phyloP scores from a whole-genome alignment of 2,113 vertebrate species.

The Pogonocichla stellata region DNA sequence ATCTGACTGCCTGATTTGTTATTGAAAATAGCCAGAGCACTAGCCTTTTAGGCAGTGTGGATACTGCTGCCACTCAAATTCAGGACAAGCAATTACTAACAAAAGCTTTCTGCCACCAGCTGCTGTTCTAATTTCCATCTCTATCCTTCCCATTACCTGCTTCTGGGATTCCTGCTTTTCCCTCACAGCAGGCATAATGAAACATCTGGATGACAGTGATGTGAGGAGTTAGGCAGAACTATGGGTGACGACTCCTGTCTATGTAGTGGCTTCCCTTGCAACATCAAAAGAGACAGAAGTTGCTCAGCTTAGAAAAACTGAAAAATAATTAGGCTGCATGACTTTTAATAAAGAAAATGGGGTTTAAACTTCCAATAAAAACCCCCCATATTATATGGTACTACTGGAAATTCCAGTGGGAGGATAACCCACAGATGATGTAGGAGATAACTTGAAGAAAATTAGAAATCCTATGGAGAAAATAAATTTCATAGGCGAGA shows the following conservation, averaged over 20 bases:
- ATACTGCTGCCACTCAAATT: not conserved
- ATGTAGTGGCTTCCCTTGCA: not conserved
- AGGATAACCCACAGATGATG: not conserved
- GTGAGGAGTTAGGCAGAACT: not conserved
- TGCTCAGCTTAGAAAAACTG: not conserved
- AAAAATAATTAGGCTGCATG: not conserved
- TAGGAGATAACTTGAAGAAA: not conserved
- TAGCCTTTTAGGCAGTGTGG: not conserved
- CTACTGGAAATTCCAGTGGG: not conserved
- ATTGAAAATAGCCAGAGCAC: not conserved
- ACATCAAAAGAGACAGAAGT: not conserved
- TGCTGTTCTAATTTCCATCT: not conserved
- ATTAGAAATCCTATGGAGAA: not conserved
- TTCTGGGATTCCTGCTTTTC: not conserved
- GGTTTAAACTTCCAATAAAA: not conserved
- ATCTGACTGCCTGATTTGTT: not conserved
- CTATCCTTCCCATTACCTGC: not conserved
- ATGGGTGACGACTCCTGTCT: fast-evolving
- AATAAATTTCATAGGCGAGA: not conserved
- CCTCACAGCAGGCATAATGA: not conserved
- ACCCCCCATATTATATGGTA: not conserved
- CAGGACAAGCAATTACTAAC: not conserved
- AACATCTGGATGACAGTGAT: not conserved
- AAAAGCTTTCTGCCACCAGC: not conserved
- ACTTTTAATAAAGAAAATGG: not conserved